Evolutionary conservation across 2,888 invertebrate genomes (phyloP), one percentile per base, ranked within the genome.

Genomic region (Habrosyne pyritoides): DNA sequence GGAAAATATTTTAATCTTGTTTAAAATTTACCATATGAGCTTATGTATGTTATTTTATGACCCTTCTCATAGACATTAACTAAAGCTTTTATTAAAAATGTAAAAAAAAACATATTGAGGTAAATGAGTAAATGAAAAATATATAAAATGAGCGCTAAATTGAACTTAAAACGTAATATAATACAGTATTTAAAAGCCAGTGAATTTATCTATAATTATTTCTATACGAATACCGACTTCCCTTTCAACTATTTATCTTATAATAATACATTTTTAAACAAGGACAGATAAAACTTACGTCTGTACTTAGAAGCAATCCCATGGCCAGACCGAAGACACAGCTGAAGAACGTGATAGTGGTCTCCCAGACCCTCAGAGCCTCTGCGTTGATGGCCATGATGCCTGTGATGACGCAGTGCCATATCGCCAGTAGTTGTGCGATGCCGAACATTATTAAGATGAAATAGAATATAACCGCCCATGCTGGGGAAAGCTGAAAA

Each of bases 331-430:
- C 98, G 57, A 96, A 94, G 0, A 96, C 95, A 71, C 98, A 98
- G 71, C 97, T 95, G 71, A 96, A 94, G 81, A 97, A 96, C 0
- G 97, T 96, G 59, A 97, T 96, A 6, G 96, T 96, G 0, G 96
- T 96, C 85, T 97, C 96, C 96, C 96, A 97, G 0, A 95, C 93
- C 69, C 95, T 94, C 65, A 98, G 84, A 61, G 94, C 93, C 78
- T 94, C 93, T n/a, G 95, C 89, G 86, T 96, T 95, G 81, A 97
- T 93, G 46, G 97, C 94, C 94, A 97, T 94, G 53, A 98, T 94
- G 2, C 97, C 97, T 21, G 97, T 96, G 60, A 98, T 96, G 53
- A 98, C 96, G 75, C 97, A 97, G 79, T 98, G 97, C 98, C 98
- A 98, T 77, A 98, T 96, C 0, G 97, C 97, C 68, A 98, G 91